phyloP scores from a whole-genome alignment of 2,797 vertebrate species.

The Galago senegalensis region DNA sequence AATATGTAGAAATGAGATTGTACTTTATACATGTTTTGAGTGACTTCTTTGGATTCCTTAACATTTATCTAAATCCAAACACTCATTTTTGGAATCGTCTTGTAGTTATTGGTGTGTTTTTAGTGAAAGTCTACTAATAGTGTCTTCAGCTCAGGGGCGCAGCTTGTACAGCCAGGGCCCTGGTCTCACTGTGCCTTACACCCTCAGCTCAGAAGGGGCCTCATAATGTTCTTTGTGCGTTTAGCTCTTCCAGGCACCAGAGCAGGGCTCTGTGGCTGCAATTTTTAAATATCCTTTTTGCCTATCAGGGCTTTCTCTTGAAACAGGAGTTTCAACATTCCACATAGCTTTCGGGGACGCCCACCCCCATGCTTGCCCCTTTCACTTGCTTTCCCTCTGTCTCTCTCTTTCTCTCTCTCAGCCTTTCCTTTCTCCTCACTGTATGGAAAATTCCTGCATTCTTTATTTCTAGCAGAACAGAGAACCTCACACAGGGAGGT shows the following conservation, averaged over 20 bases:
- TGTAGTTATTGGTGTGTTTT: not conserved
- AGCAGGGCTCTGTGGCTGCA: not conserved
- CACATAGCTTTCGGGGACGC: not conserved
- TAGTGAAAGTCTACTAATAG: not conserved
- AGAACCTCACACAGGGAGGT: not conserved
- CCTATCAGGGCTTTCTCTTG: not conserved
- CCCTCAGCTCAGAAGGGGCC: not conserved
- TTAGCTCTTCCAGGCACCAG: not conserved
- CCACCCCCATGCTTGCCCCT: not conserved
- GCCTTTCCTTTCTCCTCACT: not conserved
- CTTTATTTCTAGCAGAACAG: not conserved
- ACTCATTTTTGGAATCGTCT: not conserved
- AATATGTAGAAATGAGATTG: not conserved
- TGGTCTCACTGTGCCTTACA: not conserved
- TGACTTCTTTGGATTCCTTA: not conserved
- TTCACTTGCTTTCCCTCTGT: not conserved
- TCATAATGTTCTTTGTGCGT: not conserved
- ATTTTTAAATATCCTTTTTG: not conserved
- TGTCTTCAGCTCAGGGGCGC: not conserved
- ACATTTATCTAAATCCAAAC: not conserved
- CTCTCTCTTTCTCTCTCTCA: not conserved
- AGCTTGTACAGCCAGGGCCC: not conserved
- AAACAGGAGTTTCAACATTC: not conserved
- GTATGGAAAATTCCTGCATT: not conserved
- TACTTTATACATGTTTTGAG: not conserved